These are phyloP conservation scores for Itoplectis maculator DNA, from an alignment of 2,888 invertebrate species.

Conservation along the genomic window DNA sequence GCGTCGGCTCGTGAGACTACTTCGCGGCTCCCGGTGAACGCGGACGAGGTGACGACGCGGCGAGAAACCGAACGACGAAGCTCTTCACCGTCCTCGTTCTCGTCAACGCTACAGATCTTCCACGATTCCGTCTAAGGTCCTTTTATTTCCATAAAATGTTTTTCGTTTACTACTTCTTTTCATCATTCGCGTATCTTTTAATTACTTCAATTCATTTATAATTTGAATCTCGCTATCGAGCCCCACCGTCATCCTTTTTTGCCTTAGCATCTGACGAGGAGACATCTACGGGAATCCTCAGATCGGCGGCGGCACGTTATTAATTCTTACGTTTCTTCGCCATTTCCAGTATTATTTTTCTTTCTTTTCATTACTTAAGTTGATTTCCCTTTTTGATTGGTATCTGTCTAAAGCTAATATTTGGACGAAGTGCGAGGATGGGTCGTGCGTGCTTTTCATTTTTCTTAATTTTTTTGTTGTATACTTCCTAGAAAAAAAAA, in stretches of 20 bases:
- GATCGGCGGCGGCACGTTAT: conserved; percentile 69
- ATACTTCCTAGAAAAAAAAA: conserved; percentile 69
- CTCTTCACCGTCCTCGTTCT: conserved; percentile 53
- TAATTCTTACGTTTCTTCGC: conserved; percentile 37
- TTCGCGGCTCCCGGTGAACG: conserved; percentile 25
- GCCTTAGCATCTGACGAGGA: conserved; percentile 70
- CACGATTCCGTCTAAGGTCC: conserved; percentile 74
- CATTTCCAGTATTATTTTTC: conserved; percentile 12
- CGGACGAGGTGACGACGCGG: conserved; percentile 36
- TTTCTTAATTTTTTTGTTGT: conserved; percentile 68
- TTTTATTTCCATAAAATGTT: conserved; percentile 21
- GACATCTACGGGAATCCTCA: conserved; percentile 43
- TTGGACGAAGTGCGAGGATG: conserved; percentile 83
- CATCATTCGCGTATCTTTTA: conserved; percentile 34
- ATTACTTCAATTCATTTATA: conserved; percentile 65
- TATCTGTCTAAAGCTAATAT: conserved; percentile 82
- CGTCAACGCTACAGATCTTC: conserved; percentile 80
- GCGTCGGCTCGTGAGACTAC: not conserved
- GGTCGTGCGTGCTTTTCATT: conserved; percentile 79
- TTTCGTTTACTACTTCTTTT: conserved; percentile 18
- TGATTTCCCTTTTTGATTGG: conserved; percentile 78
- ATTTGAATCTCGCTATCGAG: conserved; percentile 70
- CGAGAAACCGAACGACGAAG: conserved; percentile 30
- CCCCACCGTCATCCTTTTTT: conserved; percentile 69
- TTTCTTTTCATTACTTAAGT: conserved; percentile 49